Base-by-base conservation (phyloP, 2,888 invertebrate genomes). In the Auanema freiburgensis region DNA sequence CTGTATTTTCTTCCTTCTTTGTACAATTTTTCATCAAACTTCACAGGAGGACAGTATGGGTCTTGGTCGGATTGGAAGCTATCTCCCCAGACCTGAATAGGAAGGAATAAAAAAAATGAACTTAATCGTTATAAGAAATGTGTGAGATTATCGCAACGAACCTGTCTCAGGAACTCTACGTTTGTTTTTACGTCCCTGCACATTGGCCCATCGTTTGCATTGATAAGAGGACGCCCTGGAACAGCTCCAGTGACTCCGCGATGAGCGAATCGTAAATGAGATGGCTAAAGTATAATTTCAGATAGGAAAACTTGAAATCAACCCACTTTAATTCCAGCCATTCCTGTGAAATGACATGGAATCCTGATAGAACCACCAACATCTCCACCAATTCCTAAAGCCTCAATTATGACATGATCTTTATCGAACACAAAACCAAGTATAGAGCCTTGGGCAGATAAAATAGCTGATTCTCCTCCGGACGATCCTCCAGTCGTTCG, bases 291-390 rank as follows among this genome's bases (percentile, higher is more conserved):
- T 11, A 25, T 25, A 12, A 6, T 61, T 50, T 46, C 25, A 6
- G n/a, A 25, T 43, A 52, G 12, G 1, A 24, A 23, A 23, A 51
- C 11, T 18, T 23, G n/a, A 52, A 2, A 16, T 12, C 14, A 16
- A 33, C 23, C 18, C 49, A 71, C 70, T 67, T 77, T 77, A 11
- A 87, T 69, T 6, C 85, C 84, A 58, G 79, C 84, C 24, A 84
- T 80, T 2, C 87, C 87, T 74, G 85, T 85, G 73, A 85, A 84
- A 66, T 84, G 83, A 46, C 85, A 83, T 0, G 87, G 87, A 56
- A 86, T 84, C 4, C 87, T 78, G 21, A 86, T 83, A 59, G 86
- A 86, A 46, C 87, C 87, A 6, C 85, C 86, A 18, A 86, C 84
- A 65, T 87, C 87, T 33, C 84, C 83, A 12, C 85, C 86, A 25